These are phyloP conservation scores for Hermetia illucens DNA, from an alignment of 1,140 invertebrate genomes.

Conservation along the genomic window DNA sequence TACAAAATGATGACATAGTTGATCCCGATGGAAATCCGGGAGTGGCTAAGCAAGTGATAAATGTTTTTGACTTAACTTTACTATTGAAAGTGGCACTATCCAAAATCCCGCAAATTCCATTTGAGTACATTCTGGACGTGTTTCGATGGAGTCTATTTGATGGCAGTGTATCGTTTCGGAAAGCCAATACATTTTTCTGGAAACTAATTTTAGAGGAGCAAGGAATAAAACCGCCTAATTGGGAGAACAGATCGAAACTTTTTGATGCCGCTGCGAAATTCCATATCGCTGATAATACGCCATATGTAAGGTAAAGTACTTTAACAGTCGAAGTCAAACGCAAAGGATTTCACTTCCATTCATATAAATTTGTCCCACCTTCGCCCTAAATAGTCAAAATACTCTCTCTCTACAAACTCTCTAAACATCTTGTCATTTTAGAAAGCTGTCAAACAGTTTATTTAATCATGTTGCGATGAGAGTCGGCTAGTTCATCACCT, in stretches of 20 bases:
- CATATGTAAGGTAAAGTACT: constrained; percentile 54
- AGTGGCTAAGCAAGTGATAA: constrained; percentile 2
- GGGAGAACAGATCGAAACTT: constrained; percentile 34
- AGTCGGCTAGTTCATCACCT: too few species aligned
- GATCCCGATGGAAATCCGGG: too few species aligned
- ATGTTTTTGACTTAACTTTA: constrained; percentile 4
- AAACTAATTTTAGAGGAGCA: constrained; percentile 39
- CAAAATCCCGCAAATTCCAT: constrained; percentile 62
- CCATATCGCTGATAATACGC: constrained; percentile 52
- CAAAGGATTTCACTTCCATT: too few species aligned
- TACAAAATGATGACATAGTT: too few species aligned
- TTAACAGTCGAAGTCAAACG: too few species aligned
- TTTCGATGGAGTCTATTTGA: constrained; percentile 64
- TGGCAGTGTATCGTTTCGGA: constrained; percentile 33
- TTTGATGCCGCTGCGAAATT: constrained; percentile 60
- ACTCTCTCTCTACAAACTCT: too few species aligned
- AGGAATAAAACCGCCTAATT: constrained; percentile 41
- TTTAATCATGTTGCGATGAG: too few species aligned
- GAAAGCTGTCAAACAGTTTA: too few species aligned
- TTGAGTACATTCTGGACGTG: constrained; percentile 54
- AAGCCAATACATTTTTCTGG: constrained; percentile 54
- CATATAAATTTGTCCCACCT: too few species aligned
- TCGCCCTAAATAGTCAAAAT: too few species aligned
- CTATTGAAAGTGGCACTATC: constrained; percentile 47
- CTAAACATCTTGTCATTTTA: too few species aligned